phyloP scores from a whole-genome alignment of 2,797 vertebrate genomes.

The Brotula barbata region DNA sequence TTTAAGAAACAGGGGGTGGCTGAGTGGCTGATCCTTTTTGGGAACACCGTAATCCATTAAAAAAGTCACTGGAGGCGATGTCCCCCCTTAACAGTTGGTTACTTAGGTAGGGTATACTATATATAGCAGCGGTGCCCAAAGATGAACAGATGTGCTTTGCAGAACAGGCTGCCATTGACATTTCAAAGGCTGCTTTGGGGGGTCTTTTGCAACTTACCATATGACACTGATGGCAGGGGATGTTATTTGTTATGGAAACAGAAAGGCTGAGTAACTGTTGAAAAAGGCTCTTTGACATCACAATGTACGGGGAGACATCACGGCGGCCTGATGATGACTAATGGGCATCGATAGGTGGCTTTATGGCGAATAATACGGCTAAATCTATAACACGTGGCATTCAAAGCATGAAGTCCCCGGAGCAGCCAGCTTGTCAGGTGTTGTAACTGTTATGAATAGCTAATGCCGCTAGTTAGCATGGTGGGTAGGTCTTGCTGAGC shows the following conservation, averaged over 20 bases:
- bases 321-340: conserved; percentile 46
- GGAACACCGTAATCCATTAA: conserved; percentile 75
- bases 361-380: conserved; percentile 20
- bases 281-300: conserved; percentile 48
- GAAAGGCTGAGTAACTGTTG: conserved; percentile 39
- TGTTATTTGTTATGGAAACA: conserved; percentile 60
- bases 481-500: conserved; percentile 48
- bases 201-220: conserved; percentile 64
- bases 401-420: conserved; percentile 45
- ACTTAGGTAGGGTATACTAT: conserved; percentile 75
- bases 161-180: conserved; percentile 73
- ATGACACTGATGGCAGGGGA: conserved; percentile 64
- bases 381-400: conserved; percentile 61
- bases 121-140: conserved; percentile 74
- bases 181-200: conserved; percentile 74
- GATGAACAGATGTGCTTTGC: conserved; percentile 76
- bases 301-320: conserved; percentile 9
- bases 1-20: conserved; percentile 51
- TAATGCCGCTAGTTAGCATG: conserved; percentile 68
- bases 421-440: conserved; percentile 48
- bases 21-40: conserved; percentile 70
- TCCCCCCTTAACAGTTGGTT: conserved; percentile 78
- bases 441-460: conserved; percentile 62
- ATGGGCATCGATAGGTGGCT: conserved; percentile 25
- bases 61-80: conserved; percentile 73